Evolutionary conservation across 2,888 invertebrate species (phyloP), one percentile per base, ranked within the genome.

Genomic region (Epiblema foenella): DNA sequence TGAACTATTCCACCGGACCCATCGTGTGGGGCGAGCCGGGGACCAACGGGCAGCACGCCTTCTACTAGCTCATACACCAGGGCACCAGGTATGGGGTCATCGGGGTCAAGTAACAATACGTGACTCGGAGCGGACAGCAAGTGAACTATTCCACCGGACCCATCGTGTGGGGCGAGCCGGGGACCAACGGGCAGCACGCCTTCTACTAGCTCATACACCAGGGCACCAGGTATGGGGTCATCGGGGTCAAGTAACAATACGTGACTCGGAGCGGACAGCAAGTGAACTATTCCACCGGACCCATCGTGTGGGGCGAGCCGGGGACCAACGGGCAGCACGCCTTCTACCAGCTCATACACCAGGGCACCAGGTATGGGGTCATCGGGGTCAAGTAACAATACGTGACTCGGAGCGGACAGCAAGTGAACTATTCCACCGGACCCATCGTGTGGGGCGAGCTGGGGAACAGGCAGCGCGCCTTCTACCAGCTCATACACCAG

Each of bases 261-360:
- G 97, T 98, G 37, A 97, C 97, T 0, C 95, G 96, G 42, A 91
- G 94, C 15, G 97, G 97, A 0, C 87, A 95, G 72, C 89, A 87
- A 75, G 95, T 88, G 9, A 87, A 94, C 78, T 96, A 95, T 85
- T 87, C 87, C 66, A 96, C 96, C 0, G 96, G 98, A 0, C 98
- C 98, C 68, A 96, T 98, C 75, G 97, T 98, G 66, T 99, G 98
- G 98, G 99, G 99, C 67, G 99, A 99, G 90, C 99, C 99, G 0
- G 99, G 99, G 20, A 99, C 99, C 54, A 99, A 99, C 89, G 99
- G 99, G 0, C 99, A 99, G 83, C 99, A 99, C 93, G 99, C 99
- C 70, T 99, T 99, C 94, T 99, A 99, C 91, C 99, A 99, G 89
- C 95, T 99, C 58, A 98, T 99, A 76, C 99, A 99, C 90, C 99